Conservation (phyloP, 2,113 vertebrate species). For the Tylochromis polylepis region DNA sequence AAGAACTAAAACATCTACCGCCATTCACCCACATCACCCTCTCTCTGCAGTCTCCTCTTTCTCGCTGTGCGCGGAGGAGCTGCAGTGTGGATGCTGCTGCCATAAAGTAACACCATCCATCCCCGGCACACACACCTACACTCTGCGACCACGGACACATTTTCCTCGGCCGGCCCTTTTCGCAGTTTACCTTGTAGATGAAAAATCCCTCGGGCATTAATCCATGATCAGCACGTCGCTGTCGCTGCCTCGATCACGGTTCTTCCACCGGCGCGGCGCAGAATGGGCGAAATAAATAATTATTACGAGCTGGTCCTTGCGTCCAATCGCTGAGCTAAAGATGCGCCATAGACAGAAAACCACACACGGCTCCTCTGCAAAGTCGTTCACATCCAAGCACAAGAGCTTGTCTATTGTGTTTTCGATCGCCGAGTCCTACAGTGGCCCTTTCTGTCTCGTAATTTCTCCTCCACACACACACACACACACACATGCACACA, state of each 20-base stretch:
- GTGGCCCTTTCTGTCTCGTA: constrained; percentile 50
- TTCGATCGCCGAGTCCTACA: constrained; percentile 33
- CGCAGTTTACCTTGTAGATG: constrained; percentile 48
- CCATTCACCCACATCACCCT: neutral
- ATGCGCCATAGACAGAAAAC: constrained; percentile 33
- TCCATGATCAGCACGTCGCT: constrained; percentile 47
- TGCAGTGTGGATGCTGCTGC: constrained; percentile 22
- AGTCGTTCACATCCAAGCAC: neutral
- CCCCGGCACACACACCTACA: neutral
- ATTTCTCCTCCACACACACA: constrained; percentile 41
- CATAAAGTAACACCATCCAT: constrained; percentile 16
- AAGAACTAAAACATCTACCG: constrained; percentile 16
- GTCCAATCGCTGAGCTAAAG: constrained; percentile 28
- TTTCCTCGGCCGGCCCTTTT: constrained; percentile 3
- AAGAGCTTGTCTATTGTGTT: neutral
- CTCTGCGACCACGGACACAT: neutral
- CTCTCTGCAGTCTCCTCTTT: neutral
- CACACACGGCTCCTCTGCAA: neutral
- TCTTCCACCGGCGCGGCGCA: constrained; percentile 2
- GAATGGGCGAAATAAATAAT: constrained; percentile 1
- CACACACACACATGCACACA: constrained; percentile 13
- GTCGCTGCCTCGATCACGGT: constrained; percentile 15
- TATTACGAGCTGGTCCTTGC: constrained; percentile 5
- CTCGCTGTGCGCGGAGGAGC: neutral
- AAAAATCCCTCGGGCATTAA: constrained; percentile 39